phyloP scores from a whole-genome alignment of 2,113 vertebrate genomes.

The Oenanthe melanoleuca region DNA sequence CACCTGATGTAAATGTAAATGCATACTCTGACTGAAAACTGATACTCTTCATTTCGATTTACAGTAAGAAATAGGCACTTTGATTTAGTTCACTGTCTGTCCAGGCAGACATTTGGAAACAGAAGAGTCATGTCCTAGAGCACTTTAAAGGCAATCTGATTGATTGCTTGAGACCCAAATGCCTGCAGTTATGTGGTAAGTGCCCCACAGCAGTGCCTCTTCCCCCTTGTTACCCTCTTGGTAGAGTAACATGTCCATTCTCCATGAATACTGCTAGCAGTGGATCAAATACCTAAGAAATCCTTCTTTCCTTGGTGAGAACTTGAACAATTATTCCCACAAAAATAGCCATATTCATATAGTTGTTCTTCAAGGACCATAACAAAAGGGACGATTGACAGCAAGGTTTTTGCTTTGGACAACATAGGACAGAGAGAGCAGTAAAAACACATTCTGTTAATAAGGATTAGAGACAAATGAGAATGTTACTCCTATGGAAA shows the following conservation, averaged over 20 bases:
- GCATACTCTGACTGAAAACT: not conserved
- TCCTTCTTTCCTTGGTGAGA: not conserved
- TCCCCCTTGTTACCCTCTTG: not conserved
- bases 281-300: not conserved
- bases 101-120: not conserved
- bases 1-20: not conserved
- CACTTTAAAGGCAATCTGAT: not conserved
- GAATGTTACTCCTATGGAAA: not conserved
- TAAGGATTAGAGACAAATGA: not conserved
- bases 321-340: not conserved
- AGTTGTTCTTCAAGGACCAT: not conserved
- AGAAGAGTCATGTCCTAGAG: not conserved
- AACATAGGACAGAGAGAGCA: not conserved
- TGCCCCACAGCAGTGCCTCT: not conserved
- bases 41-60: not conserved
- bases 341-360: not conserved
- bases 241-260: fast-evolving
- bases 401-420: not conserved
- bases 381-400: not conserved
- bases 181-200: not conserved
- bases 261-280: fast-evolving
- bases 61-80: not conserved
- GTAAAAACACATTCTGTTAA: not conserved
- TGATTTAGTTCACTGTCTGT: not conserved
- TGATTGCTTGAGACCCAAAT: not conserved